A percentile compares a stretch with the other conserved stretches of the same genome.
phyloP scores from a whole-genome alignment of 2,797 vertebrate genomes.

The Meriones psammophilus region DNA sequence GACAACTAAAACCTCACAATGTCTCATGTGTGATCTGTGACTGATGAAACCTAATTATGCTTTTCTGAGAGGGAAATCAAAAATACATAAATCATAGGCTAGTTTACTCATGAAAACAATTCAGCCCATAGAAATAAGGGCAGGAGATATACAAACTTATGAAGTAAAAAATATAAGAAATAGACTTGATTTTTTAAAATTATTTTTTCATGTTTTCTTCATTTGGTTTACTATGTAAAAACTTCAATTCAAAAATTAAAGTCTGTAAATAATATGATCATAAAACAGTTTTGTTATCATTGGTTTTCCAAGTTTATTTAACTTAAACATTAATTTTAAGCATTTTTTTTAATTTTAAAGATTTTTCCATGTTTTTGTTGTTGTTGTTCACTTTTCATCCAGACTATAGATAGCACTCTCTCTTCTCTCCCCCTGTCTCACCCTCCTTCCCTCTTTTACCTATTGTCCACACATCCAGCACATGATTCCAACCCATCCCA shows the following conservation, averaged over 20 bases:
- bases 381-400: no score
- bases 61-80: not conserved
- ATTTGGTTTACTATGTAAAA: not conserved
- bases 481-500: no score
- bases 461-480: no score
- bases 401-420: no score
- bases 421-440: no score
- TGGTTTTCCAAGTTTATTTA: not conserved
- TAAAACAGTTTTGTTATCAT: not conserved
- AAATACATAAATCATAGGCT: constrained; percentile 64
- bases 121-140: not conserved
- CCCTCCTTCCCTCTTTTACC: no score
- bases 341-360: not conserved
- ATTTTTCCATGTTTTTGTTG: not conserved
- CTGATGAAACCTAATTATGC: constrained; percentile 67
- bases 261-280: not conserved
- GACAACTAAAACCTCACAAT: constrained; percentile 62
- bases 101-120: constrained; percentile 68
- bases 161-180: not conserved
- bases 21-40: not conserved
- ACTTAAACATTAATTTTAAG: not conserved
- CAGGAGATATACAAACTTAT: not conserved
- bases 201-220: not conserved
- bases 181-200: not conserved
- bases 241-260: not conserved